Evolutionary conservation across 1,140 invertebrate species (phyloP), one percentile per base, ranked within the genome.

Genomic region (Drosophila setifemur): DNA sequence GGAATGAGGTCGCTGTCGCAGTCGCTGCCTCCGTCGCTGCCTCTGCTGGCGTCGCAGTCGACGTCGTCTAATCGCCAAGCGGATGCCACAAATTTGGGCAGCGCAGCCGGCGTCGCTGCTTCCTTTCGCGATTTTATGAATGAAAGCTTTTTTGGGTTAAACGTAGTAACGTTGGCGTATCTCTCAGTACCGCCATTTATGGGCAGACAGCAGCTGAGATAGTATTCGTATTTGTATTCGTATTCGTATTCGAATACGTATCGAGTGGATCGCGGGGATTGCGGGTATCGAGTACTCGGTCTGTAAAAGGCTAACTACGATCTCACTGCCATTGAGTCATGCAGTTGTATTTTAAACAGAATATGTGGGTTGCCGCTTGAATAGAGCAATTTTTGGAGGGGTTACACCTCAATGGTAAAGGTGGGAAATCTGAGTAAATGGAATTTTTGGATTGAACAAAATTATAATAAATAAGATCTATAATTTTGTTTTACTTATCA

Each of bases 51-150:
- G 50, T 14, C 14, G 12, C 28, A 0, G 67, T 12, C 28, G 12
- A 39, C 12, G 66, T 23, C 31, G 33, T 16, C 8, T 4, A 3
- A 4, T 23, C 52, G n/a, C n/a, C n/a, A n/a, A n/a, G n/a, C n/a
- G n/a, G n/a, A n/a, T n/a, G 69, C 2, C 28, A 39, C 23, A n/a
- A n/a, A n/a, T n/a, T n/a, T 4, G 40, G 12, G 45, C 25, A 8
- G 12, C 68, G 19, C 21, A 33, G 45, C 25, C 43, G 12, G 26
- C 47, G 50, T 52, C 52, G 66, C 74, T 79, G 74, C 71, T 79
- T 85, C 79, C 74, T 78, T 74, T 85, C 44, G 71, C 79, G 74
- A 85, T 79, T 85, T 85, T 85, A 85, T 85, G 81, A 85, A 85
- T 85, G 81, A 85, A 85, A 85, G 57, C 66, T 55, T 29, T 44